Conservation (phyloP, 2,113 vertebrate species). For the Trematomus loennbergii region DNA sequence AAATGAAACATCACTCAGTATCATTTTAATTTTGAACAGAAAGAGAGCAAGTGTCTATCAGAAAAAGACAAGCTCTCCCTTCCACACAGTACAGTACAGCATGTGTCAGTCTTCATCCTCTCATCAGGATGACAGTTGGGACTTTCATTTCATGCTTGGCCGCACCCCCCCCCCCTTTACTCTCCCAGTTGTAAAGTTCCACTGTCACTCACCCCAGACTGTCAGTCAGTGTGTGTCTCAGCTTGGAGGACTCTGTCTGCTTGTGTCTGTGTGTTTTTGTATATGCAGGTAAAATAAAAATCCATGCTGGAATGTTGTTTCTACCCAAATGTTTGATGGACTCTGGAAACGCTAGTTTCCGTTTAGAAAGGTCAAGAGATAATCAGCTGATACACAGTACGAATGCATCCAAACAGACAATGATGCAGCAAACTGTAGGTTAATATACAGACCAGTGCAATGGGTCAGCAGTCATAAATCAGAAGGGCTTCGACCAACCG, state of each 20-base stretch:
- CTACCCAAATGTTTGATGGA: neutral
- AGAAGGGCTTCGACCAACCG: neutral
- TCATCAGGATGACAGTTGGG: conserved; percentile 68
- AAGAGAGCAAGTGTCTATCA: too few relatives aligned
- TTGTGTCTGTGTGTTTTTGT: conserved; percentile 17
- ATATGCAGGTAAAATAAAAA: neutral
- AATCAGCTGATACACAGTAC: neutral
- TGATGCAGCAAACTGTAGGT: neutral
- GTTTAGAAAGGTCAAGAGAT: neutral
- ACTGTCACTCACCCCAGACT: conserved; percentile 72
- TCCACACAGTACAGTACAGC: neutral
- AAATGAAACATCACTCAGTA: too few relatives aligned
- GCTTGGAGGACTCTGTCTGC: conserved; percentile 31
- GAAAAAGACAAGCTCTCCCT: too few relatives aligned
- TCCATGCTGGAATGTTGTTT: neutral
- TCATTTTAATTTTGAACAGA: too few relatives aligned
- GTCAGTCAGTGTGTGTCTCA: conserved; percentile 35
- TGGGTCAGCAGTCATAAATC: conserved; percentile 17
- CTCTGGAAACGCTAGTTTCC: neutral
- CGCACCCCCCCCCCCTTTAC: conserved; percentile 40
- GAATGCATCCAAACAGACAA: neutral
- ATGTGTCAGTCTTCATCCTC: conserved; percentile 13
- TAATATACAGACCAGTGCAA: conserved; percentile 10
- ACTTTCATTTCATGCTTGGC: conserved; percentile 82
- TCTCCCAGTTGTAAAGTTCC: conserved; percentile 21